Conservation (phyloP, 2,797 vertebrate species). For the Hapalemur alaotrensis region DNA sequence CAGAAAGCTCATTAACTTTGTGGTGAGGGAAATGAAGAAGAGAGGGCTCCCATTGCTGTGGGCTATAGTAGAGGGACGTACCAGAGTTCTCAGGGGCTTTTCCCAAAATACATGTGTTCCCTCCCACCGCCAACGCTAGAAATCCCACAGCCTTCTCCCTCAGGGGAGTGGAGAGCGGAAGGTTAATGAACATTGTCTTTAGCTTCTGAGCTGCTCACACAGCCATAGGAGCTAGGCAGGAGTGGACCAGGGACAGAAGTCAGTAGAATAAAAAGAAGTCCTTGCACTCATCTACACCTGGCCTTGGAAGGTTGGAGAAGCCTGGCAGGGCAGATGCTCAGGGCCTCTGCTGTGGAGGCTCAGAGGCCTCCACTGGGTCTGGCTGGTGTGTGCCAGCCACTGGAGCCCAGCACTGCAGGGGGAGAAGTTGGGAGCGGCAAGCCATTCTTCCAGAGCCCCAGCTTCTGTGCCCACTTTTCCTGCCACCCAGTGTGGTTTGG, state of each 20-base stretch:
- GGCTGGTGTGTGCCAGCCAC: background rate
- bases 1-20: background rate
- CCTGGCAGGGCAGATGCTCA: background rate
- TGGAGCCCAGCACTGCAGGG: fast-evolving
- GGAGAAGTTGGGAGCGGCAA: background rate
- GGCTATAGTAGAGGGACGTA: fast-evolving
- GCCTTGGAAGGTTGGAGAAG: background rate
- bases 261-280: background rate
- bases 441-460: background rate
- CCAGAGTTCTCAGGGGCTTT: background rate
- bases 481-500: background rate
- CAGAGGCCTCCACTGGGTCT: no score
- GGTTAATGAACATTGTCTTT: fast-evolving
- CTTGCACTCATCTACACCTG: background rate
- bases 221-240: background rate
- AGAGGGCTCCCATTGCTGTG: background rate
- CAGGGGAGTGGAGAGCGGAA: fast-evolving
- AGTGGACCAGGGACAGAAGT: background rate
- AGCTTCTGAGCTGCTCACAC: background rate
- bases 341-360: no score
- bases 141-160: background rate
- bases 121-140: background rate
- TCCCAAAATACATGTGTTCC: background rate
- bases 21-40: background rate
- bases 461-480: no score